These are phyloP conservation scores for Taphrorychus bicolor DNA, from an alignment of 2,888 invertebrate species.

Conservation along the genomic window DNA sequence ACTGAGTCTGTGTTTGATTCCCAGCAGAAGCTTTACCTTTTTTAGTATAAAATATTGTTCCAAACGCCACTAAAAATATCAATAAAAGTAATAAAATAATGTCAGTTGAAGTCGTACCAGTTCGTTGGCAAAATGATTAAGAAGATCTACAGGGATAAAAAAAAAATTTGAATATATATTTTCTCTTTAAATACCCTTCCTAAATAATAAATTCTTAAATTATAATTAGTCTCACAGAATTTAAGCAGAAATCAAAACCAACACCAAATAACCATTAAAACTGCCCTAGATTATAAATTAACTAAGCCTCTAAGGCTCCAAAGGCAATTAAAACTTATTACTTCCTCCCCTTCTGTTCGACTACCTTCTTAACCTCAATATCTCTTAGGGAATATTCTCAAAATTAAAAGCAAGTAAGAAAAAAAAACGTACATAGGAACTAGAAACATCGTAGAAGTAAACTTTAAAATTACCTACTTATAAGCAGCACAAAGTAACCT, in stretches of 20 bases:
- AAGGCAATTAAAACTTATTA: slow-evolving; percentile 8
- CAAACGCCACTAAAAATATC: too few relatives aligned
- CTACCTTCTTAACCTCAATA: not conserved
- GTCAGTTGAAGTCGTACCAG: too few relatives aligned
- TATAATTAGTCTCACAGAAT: not conserved
- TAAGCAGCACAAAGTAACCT: not conserved
- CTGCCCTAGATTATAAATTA: not conserved
- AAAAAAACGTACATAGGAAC: too few relatives aligned
- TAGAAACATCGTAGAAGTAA: too few relatives aligned
- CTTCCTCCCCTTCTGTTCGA: not conserved
- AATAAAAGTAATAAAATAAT: too few relatives aligned
- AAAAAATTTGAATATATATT: not conserved
- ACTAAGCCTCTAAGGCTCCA: not conserved
- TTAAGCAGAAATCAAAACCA: not conserved
- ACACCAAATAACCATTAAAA: not conserved
- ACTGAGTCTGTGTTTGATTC: too few relatives aligned
- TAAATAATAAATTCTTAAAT: not conserved
- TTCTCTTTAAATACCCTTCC: not conserved
- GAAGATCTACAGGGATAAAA: too few relatives aligned
- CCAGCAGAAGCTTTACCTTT: too few relatives aligned
- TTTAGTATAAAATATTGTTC: too few relatives aligned
- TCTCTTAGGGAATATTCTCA: not conserved
- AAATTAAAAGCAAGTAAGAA: too few relatives aligned
- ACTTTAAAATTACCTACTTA: not conserved
- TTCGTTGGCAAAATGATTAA: too few relatives aligned